Evolutionary conservation across 2,888 invertebrate species (phyloP).

Genomic region (Euproctis similis): DNA sequence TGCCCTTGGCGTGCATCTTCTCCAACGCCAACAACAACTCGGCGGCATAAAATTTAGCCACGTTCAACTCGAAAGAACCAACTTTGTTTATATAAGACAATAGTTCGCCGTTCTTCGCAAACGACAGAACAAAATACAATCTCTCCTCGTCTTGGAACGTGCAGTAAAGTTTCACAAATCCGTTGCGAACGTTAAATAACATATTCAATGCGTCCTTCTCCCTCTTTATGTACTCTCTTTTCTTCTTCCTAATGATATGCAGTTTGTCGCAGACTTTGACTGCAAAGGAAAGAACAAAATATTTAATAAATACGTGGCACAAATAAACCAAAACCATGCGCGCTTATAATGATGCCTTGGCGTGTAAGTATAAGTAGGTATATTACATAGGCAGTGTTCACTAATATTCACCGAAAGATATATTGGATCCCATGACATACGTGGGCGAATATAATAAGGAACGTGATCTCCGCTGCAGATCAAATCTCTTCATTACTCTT

Average conservation of each 20-base stretch:
- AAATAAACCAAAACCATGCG: not conserved
- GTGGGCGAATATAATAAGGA: no score
- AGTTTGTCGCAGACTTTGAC: conserved; percentile 98
- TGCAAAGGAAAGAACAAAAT: conserved; percentile 64
- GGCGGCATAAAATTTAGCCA: conserved; percentile 94
- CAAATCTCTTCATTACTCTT: no score
- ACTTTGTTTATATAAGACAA: conserved; percentile 93
- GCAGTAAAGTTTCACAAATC: conserved; percentile 94
- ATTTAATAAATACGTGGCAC: conserved; percentile 3
- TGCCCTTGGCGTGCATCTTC: conserved; percentile 89
- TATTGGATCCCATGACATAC: no score
- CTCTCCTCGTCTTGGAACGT: conserved; percentile 96
- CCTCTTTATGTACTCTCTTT: conserved; percentile 92
- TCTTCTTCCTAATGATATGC: conserved; percentile 94
- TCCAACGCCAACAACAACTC: conserved; percentile 95
- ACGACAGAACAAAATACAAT: conserved; percentile 96
- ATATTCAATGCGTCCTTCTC: conserved; percentile 96
- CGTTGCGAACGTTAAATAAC: conserved; percentile 86
- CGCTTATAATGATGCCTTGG: no score
- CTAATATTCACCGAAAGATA: no score
- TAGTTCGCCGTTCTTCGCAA: conserved; percentile 96
- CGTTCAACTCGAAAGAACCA: conserved; percentile 91
- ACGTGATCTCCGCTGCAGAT: no score
- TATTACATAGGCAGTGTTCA: not conserved
- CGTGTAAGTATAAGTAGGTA: no score